Conservation (phyloP, 2,888 invertebrate species). For the Malacosoma neustria region DNA sequence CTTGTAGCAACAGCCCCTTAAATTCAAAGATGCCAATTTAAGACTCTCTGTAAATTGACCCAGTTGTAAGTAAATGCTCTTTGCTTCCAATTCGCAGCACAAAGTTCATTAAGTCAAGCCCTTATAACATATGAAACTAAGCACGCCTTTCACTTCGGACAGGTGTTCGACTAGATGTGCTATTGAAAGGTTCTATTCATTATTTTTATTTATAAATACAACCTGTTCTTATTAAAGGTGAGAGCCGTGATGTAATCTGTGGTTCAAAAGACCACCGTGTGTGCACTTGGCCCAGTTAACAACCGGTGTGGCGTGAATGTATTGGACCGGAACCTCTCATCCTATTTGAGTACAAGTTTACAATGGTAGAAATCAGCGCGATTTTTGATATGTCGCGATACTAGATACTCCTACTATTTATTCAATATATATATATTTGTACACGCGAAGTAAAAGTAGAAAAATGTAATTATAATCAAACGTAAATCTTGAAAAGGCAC, state of each 20-base stretch:
- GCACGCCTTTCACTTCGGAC: background rate
- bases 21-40: slow-evolving; percentile 12
- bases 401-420: slow-evolving; percentile 3
- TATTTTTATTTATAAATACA: slow-evolving; percentile 28
- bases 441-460: too few relatives aligned
- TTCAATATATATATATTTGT: too few relatives aligned
- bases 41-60: background rate
- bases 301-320: slow-evolving; percentile 28
- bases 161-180: background rate
- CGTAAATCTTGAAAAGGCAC: too few relatives aligned
- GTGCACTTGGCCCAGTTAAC: slow-evolving; percentile 57
- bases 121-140: background rate
- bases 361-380: background rate
- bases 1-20: slow-evolving; percentile 15
- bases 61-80: background rate
- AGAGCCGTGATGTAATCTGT: slow-evolving; percentile 39
- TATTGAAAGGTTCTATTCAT: slow-evolving; percentile 24
- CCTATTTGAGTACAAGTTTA: background rate
- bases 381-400: too few relatives aligned
- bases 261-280: slow-evolving; percentile 14
- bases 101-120: background rate
- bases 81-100: background rate
- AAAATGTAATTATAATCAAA: too few relatives aligned
- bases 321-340: slow-evolving; percentile 40
- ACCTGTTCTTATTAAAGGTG: slow-evolving; percentile 25